phyloP scores from a whole-genome alignment of 2,113 vertebrate species.

The Colius striatus region DNA sequence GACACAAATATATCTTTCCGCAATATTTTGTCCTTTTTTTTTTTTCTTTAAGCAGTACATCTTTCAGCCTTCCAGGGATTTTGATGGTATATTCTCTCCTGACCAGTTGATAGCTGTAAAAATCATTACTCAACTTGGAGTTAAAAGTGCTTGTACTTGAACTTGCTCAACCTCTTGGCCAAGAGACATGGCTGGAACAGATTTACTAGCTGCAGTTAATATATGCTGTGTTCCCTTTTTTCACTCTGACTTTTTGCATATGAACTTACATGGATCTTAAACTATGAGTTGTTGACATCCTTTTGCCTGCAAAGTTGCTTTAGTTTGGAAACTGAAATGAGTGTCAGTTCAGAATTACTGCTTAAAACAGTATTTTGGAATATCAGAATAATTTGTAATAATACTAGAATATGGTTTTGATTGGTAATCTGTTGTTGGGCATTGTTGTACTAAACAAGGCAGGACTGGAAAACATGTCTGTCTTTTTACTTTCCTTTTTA shows the following conservation, averaged over 20 bases:
- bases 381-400: background rate
- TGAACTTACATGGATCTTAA: background rate
- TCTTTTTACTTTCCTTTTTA: background rate
- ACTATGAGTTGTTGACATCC: background rate
- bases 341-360: background rate
- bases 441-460: background rate
- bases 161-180: background rate
- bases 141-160: background rate
- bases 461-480: background rate
- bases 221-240: background rate
- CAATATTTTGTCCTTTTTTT: background rate
- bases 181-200: background rate
- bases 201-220: background rate
- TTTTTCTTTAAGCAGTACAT: background rate
- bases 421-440: background rate
- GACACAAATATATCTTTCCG: accelerated
- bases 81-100: background rate
- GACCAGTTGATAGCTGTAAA: background rate
- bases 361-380: background rate
- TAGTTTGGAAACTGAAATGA: background rate
- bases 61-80: background rate
- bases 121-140: background rate
- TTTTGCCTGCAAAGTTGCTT: background rate
- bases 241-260: background rate
- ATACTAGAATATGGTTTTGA: background rate